Conservation (phyloP, 1,140 invertebrate genomes). For the Metopolophium dirhodum region DNA sequence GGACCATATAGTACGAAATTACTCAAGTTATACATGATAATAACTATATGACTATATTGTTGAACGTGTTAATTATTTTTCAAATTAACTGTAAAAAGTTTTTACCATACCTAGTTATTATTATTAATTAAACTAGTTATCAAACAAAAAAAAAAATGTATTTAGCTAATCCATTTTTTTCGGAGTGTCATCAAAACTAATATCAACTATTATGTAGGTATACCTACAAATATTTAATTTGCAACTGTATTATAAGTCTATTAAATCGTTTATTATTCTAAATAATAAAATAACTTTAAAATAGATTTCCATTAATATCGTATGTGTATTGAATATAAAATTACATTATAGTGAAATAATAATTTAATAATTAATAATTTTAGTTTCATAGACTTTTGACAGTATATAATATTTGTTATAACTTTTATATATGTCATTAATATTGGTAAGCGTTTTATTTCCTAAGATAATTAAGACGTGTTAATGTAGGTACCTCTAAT, state of each 20-base stretch:
- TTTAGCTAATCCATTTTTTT: no score
- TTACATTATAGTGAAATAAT: no score
- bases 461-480: background rate
- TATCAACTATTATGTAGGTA: background rate
- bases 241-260: background rate
- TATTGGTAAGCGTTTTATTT: background rate
- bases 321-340: background rate
- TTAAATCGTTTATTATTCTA: background rate
- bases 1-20: background rate
- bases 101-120: no score
- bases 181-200: background rate
- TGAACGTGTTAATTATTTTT: no score
- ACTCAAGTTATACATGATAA: background rate
- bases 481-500: conserved; percentile 33
- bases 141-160: no score
- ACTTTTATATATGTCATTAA: background rate
- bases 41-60: background rate
- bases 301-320: background rate
- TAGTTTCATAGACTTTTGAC: background rate
- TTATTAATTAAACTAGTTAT: no score
- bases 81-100: no score
- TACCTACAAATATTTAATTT: background rate
- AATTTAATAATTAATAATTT: background rate
- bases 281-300: background rate
- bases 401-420: background rate